These are phyloP conservation scores for Anser cygnoides DNA, from an alignment of 2,113 vertebrate genomes.

Conservation along the genomic window DNA sequence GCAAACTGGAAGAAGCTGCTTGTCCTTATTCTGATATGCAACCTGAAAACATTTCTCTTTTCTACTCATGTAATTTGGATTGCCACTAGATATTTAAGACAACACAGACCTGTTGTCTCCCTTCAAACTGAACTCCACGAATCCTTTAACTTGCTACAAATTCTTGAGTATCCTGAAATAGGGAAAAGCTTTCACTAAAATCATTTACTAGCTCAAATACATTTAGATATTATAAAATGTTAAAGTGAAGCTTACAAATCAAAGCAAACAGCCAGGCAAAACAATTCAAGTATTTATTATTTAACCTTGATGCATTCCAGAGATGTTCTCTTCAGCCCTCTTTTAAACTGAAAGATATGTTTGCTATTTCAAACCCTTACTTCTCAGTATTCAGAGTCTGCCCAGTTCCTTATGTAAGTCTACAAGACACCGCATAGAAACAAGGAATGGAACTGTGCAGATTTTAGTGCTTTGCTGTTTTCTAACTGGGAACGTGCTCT, in stretches of 20 bases:
- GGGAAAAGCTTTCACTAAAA: neutral
- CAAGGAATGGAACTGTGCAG: neutral
- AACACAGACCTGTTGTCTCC: neutral
- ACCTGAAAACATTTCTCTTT: neutral
- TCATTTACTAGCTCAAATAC: neutral
- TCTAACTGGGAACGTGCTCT: neutral
- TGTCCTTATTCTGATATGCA: neutral
- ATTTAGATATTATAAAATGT: neutral
- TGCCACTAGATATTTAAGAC: neutral
- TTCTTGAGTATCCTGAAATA: neutral
- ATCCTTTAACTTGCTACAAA: neutral
- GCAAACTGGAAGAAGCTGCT: neutral
- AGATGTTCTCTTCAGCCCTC: neutral
- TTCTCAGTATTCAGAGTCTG: neutral
- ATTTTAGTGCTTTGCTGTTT: neutral
- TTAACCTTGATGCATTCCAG: neutral
- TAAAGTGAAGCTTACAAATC: neutral
- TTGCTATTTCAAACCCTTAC: neutral
- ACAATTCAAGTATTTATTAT: neutral
- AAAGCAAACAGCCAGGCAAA: neutral
- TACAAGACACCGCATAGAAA: neutral
- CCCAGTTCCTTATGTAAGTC: accelerated
- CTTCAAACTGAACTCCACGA: neutral
- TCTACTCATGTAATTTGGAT: neutral
- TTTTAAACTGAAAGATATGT: neutral